Evolutionary conservation across 23 tunicate species (phyloP).

Genomic region (Diplosoma virens): DNA sequence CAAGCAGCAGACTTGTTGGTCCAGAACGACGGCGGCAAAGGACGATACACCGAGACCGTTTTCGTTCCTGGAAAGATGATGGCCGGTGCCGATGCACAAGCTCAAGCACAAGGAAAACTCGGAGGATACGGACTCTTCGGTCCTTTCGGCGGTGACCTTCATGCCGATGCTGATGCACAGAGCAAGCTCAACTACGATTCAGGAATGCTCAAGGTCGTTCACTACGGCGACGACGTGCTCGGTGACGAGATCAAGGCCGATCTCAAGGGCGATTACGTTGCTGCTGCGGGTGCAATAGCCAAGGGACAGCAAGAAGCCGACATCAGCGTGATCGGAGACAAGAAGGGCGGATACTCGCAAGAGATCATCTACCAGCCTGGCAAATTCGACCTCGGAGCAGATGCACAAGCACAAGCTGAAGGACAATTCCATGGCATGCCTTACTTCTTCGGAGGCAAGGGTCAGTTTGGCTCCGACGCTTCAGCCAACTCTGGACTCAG

Average conservation of each 20-base stretch:
- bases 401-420: not conserved
- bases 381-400: not conserved
- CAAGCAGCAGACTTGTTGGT: conserved; percentile 1
- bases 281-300: not conserved
- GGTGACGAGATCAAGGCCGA: conserved; percentile 2
- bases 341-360: not conserved
- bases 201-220: not conserved
- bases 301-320: not conserved
- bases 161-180: conserved; percentile 3
- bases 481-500: not conserved
- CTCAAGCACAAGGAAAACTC: not conserved
- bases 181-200: conserved; percentile 1
- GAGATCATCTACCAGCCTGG: conserved; percentile 9
- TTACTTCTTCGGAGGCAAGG: conserved; percentile 15
- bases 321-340: conserved; percentile 17
- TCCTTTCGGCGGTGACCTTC: not conserved
- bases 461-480: not conserved
- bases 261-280: conserved; percentile 1
- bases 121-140: conserved; percentile 3
- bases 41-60: not conserved
- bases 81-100: conserved; percentile 4
- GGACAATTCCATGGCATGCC: conserved; percentile 1
- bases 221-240: not conserved
- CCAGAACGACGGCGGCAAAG: not conserved
- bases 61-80: conserved; percentile 2